Evolutionary conservation across 2,888 invertebrate genomes (phyloP).

Genomic region (Achlya flavicornis): DNA sequence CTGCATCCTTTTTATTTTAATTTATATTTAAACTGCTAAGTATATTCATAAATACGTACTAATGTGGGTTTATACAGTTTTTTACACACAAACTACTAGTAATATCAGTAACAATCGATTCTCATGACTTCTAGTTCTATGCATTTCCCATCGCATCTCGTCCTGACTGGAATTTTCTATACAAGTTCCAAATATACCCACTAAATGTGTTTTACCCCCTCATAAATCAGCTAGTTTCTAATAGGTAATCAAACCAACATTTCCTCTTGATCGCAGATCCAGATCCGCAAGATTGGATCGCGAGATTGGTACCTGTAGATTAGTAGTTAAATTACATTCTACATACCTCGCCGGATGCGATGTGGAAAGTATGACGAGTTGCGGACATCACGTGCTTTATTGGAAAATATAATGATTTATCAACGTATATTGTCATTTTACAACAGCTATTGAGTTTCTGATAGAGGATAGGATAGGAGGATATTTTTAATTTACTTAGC

Average conservation of each 20-base stretch:
- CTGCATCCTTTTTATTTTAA: not conserved
- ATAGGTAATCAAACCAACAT: not conserved
- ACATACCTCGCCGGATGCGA: not conserved
- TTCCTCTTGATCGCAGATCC: not conserved
- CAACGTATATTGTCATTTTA: not conserved
- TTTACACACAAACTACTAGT: no score
- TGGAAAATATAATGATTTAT: not conserved
- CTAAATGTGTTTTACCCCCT: no score
- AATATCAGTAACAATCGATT: no score
- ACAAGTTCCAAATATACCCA: no score
- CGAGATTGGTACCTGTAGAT: conserved; percentile 1
- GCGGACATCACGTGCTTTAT: conserved; percentile 2
- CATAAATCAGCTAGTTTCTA: not conserved
- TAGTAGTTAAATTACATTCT: conserved; percentile 1
- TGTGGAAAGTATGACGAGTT: conserved; percentile 2
- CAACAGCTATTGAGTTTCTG: not conserved
- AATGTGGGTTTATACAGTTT: no score
- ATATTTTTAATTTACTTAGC: no score
- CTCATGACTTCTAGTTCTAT: no score
- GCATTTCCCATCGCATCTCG: no score
- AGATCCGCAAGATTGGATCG: not conserved
- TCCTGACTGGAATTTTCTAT: no score
- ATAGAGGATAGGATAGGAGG: no score
- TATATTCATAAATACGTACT: no score
- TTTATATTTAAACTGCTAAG: not conserved